Evolutionary conservation across 2,888 invertebrate species (phyloP).

Genomic region (Clanis bilineata): DNA sequence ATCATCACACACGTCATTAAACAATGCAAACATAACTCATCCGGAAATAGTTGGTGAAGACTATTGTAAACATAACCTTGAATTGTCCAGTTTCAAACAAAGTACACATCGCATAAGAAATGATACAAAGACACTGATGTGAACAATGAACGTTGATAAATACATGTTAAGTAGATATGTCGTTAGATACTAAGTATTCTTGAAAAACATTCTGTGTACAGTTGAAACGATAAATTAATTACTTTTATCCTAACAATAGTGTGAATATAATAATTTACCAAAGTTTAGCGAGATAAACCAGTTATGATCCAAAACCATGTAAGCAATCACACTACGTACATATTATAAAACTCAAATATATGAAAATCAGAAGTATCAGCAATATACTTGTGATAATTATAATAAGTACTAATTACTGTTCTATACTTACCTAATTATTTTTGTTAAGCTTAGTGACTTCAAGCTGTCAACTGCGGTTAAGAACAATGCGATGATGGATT

Average conservation of each 20-base stretch:
- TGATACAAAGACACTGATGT: slow-evolving; percentile 2
- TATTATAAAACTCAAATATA: too few relatives aligned
- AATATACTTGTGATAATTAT: too few relatives aligned
- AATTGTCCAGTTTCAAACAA: not conserved
- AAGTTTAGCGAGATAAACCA: too few relatives aligned
- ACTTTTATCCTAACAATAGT: too few relatives aligned
- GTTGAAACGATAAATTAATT: not conserved
- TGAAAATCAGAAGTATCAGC: too few relatives aligned
- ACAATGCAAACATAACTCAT: slow-evolving; percentile 37
- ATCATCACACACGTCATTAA: slow-evolving; percentile 55
- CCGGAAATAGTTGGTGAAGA: slow-evolving; percentile 44
- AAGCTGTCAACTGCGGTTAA: not conserved
- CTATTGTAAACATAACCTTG: slow-evolving; percentile 17
- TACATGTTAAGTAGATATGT: not conserved
- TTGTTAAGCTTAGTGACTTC: not conserved
- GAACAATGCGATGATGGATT: not conserved
- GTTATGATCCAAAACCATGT: too few relatives aligned
- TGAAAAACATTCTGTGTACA: not conserved
- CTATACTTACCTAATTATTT: not conserved
- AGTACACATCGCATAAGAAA: not conserved
- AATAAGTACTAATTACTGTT: not conserved
- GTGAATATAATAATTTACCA: too few relatives aligned
- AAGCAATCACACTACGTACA: too few relatives aligned
- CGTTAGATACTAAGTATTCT: not conserved
- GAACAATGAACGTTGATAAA: not conserved